Percentiles rank a stretch among this genome's conserved stretches.
These are phyloP conservation scores for Girardinus metallicus DNA, from an alignment of 2,797 vertebrate species.

Conservation along the genomic window DNA sequence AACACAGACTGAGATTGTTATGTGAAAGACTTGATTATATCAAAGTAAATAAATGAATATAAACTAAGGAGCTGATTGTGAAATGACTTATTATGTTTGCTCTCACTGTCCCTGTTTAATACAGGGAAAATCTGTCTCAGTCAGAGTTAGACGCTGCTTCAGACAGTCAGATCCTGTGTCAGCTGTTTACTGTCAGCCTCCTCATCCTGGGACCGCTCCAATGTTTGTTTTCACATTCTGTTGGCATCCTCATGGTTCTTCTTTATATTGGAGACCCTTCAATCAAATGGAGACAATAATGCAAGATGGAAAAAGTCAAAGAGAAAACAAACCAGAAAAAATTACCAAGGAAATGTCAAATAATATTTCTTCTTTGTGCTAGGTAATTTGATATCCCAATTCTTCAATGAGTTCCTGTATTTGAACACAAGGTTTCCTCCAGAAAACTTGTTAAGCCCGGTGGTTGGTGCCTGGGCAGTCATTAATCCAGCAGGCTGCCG, in stretches of 20 bases:
- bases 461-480: too few relatives aligned
- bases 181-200: not conserved
- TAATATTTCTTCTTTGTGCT: not conserved
- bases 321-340: not conserved
- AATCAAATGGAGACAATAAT: not conserved
- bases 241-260: not conserved
- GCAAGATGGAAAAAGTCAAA: not conserved
- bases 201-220: not conserved
- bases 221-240: slow-evolving; percentile 7
- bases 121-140: not conserved
- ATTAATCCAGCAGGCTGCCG: too few relatives aligned
- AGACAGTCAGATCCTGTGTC: not conserved
- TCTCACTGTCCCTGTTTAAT: not conserved
- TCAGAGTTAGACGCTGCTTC: not conserved
- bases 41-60: not conserved
- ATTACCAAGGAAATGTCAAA: not conserved
- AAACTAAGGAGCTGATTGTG: not conserved
- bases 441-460: too few relatives aligned
- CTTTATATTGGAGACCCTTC: not conserved
- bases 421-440: not conserved
- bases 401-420: not conserved
- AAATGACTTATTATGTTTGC: not conserved
- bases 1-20: not conserved
- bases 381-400: not conserved
- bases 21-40: not conserved